These are phyloP conservation scores for Drosophila austrosaltans DNA, from an alignment of 2,888 invertebrate species.

Conservation along the genomic window DNA sequence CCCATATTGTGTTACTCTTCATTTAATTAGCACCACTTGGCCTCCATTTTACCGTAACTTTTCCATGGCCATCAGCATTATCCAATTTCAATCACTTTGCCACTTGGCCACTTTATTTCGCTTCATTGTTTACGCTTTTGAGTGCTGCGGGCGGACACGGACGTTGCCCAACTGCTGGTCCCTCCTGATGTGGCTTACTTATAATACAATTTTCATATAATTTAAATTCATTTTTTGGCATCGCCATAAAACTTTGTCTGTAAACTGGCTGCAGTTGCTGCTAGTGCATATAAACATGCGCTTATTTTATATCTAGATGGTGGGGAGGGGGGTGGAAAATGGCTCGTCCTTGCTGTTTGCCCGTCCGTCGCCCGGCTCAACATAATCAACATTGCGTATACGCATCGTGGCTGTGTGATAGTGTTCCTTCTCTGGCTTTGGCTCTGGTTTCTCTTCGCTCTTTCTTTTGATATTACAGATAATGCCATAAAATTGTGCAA, in stretches of 20 bases:
- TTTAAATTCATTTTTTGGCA: constrained; percentile 69
- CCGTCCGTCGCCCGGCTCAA: constrained; percentile 37
- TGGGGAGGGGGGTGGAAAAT: neutral
- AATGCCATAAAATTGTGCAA: constrained; percentile 67
- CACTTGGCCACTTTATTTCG: constrained; percentile 58
- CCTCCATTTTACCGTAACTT: constrained; percentile 2
- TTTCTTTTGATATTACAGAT: constrained; percentile 61
- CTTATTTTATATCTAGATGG: constrained; percentile 68
- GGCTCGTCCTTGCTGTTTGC: constrained; percentile 13
- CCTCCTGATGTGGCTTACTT: constrained; percentile 23
- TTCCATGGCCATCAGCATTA: constrained; percentile 51
- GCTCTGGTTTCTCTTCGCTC: constrained; percentile 1
- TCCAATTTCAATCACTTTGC: constrained; percentile 69
- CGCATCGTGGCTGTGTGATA: constrained; percentile 48
- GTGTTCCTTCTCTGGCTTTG: constrained; percentile 9
- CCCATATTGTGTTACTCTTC: constrained; percentile 13
- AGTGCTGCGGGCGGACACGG: constrained; percentile 34
- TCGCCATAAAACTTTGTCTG: constrained; percentile 69
- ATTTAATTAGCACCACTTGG: constrained; percentile 41
- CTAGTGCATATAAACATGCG: constrained; percentile 60
- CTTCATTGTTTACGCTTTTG: constrained; percentile 60
- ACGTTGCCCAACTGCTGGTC: constrained; percentile 11
- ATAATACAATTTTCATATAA: constrained; percentile 73
- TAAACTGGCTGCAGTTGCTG: constrained; percentile 46
- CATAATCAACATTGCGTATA: constrained; percentile 67